Conservation (phyloP, 1,140 invertebrate species). For the Batillaria attramentaria region DNA sequence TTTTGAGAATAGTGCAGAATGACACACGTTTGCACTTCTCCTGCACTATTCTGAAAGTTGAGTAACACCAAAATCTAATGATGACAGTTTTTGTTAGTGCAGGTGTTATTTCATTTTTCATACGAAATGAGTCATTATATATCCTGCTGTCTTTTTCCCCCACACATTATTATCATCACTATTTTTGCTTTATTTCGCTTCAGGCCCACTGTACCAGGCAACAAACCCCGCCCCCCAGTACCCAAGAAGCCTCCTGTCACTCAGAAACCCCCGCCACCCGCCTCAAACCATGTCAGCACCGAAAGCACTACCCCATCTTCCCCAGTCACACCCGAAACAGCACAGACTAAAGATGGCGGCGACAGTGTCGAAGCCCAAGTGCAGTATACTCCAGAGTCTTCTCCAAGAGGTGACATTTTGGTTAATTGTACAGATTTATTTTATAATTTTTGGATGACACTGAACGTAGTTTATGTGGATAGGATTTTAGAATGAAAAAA, state of each 20-base stretch:
- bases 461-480: background rate
- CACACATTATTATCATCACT: background rate
- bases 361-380: background rate
- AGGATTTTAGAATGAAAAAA: too few relatives aligned
- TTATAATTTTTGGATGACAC: background rate
- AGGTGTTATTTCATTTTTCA: background rate
- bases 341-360: background rate
- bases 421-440: background rate
- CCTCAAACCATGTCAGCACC: conserved; percentile 4
- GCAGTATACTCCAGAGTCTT: background rate
- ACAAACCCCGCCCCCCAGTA: conserved; percentile 43
- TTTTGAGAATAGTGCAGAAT: too few relatives aligned
- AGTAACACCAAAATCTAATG: background rate
- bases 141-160: background rate
- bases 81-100: background rate
- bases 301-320: background rate
- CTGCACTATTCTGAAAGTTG: too few relatives aligned
- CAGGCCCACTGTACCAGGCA: conserved; percentile 21
- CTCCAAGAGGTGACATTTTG: background rate
- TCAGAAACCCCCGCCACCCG: conserved; percentile 33
- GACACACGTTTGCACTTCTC: too few relatives aligned
- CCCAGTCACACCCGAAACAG: background rate
- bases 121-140: background rate
- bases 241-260: conserved; percentile 48
- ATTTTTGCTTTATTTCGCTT: background rate